A percentile compares a stretch with the other conserved stretches of the same genome.
Conservation (phyloP, 2,113 vertebrate genomes). For the Amblyornis subalaris region DNA sequence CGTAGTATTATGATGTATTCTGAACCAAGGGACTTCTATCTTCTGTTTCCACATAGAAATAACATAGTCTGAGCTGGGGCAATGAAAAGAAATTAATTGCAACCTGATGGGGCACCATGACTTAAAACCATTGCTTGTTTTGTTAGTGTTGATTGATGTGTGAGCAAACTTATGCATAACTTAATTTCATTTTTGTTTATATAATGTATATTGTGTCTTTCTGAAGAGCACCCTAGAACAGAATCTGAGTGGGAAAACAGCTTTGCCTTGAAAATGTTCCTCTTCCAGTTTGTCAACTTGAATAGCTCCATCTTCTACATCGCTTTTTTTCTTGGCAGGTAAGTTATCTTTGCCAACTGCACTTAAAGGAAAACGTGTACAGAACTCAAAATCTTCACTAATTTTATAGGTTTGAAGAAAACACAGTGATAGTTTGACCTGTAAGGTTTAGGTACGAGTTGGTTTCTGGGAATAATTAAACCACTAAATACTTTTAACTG, state of each 20-base stretch:
- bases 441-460: not conserved
- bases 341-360: not conserved
- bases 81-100: not conserved
- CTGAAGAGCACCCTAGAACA: conserved; percentile 91
- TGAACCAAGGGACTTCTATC: not conserved
- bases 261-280: conserved; percentile 98
- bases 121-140: not conserved
- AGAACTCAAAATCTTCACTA: not conserved
- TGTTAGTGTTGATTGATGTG: not conserved
- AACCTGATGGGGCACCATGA: not conserved
- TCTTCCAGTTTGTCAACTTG: conserved; percentile 98
- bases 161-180: not conserved
- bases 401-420: not conserved
- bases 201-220: not conserved
- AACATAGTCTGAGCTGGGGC: not conserved
- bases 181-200: not conserved
- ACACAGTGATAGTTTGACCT: not conserved
- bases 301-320: conserved; percentile 99
- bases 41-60: not conserved
- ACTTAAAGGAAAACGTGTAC: not conserved
- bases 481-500: not conserved
- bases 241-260: conserved; percentile 99
- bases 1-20: not conserved
- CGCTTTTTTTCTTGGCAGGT: conserved; percentile 97
- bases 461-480: not conserved